phyloP scores from a whole-genome alignment of 1,140 invertebrate species.

The Akabosia matsudoensis region DNA sequence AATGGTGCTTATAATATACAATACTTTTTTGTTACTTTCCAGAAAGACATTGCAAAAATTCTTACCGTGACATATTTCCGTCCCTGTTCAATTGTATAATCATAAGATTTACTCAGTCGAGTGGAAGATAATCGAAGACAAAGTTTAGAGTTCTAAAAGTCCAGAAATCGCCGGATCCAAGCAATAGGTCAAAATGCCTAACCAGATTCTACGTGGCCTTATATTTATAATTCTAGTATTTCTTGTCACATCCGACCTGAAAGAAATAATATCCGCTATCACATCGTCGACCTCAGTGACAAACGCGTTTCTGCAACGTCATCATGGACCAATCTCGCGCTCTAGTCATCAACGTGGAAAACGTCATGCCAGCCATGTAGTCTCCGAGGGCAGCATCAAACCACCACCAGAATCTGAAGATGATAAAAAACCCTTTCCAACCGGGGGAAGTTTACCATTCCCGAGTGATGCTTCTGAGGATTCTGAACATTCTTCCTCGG shows the following conservation, averaged over 20 bases:
- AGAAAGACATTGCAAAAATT: too few relatives aligned
- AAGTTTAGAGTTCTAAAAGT: too few relatives aligned
- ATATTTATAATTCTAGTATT: conserved; percentile 35
- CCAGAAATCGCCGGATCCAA: too few relatives aligned
- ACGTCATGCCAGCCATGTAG: background rate
- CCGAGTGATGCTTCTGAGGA: background rate
- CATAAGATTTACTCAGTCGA: too few relatives aligned
- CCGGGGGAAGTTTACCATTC: background rate
- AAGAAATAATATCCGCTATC: conserved; percentile 30
- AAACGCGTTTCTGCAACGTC: conserved; percentile 3
- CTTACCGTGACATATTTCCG: too few relatives aligned
- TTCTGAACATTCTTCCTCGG: background rate
- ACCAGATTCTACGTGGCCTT: conserved; percentile 36
- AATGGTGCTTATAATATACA: too few relatives aligned
- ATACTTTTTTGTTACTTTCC: too few relatives aligned
- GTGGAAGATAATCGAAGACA: too few relatives aligned
- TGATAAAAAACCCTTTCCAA: background rate
- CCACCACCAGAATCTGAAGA: background rate
- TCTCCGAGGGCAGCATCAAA: background rate
- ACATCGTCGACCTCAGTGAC: conserved; percentile 21
- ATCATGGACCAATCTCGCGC: background rate
- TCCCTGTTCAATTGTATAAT: too few relatives aligned
- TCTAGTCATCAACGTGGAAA: conserved; percentile 6
- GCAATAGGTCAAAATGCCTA: conserved; percentile 26
- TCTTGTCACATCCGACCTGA: conserved; percentile 39